Base-by-base conservation (phyloP, 2,113 vertebrate species). In the Haplotaxodon microlepis region DNA sequence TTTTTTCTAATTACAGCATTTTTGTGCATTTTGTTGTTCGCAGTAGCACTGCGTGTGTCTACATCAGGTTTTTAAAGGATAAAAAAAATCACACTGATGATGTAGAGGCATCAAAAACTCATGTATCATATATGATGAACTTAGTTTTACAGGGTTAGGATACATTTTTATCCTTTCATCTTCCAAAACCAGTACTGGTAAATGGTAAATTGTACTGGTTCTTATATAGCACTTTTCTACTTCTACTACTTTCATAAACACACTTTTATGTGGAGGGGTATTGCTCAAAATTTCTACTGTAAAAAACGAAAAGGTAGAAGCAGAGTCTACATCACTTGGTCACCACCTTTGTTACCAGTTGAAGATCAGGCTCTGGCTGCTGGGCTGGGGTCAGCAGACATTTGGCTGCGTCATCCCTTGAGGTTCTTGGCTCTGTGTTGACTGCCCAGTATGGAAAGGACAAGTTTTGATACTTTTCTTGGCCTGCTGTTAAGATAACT, bases 401-500 rank as follows among this genome's bases (percentile, higher is more conserved):
- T 9, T 69, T 38, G 34, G 34, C 19, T 69, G 19, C 7, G n/a
- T 45, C 38, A 27, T 73, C 69, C 13, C 69, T 73, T 42, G 10
- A 42, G n/a, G 5, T 45, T 45, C 69, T 73, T 73, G 38, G 21
- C 38, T 45, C 21, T 73, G 69, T 27, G 40, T 45, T 45, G 38
- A 17, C 40, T 73, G 40, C 19, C 61, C 61, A 38, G 17, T 0
- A n/a, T 0, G 4, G 2, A 66, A 66, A 66, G 61, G 10, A 38
- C 61, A 66, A 2, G 61, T 66, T 66, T 36, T 66, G 61, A 38
- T 66, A 5, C 31, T 38, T 66, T 38, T 66, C 61, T 38, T 0
- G 6, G 6, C 1, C 19, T 66, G 61, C 17, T 66, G 61, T n/a
- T 66, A 36, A 38, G 34, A 69, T 40, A 69, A 69, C 63, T 45